These are phyloP conservation scores for Micromys minutus DNA, from an alignment of 2,113 vertebrate genomes.

Conservation along the genomic window DNA sequence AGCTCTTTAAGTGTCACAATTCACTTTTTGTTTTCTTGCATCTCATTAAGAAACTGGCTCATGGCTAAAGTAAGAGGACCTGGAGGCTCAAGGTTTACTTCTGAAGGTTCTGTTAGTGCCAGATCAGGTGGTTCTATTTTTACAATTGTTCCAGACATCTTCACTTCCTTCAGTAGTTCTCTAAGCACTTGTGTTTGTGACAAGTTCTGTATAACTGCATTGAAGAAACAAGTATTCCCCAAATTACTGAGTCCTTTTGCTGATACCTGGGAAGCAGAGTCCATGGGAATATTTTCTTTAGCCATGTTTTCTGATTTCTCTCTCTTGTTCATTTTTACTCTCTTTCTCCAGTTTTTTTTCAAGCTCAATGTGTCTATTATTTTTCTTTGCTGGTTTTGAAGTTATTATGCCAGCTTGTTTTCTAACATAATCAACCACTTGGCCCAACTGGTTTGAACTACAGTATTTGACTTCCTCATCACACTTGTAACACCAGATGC, in stretches of 20 bases:
- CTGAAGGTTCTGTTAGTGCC: slow-evolving; percentile 84
- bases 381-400: slow-evolving; percentile 76
- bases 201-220: slow-evolving; percentile 97
- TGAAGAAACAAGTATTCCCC: slow-evolving; percentile 99
- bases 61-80: slow-evolving; percentile 94
- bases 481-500: slow-evolving; percentile 96
- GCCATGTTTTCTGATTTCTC: slow-evolving; percentile 80
- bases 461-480: slow-evolving; percentile 92
- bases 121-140: slow-evolving; percentile 87
- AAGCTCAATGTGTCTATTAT: slow-evolving; percentile 82
- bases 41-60: slow-evolving; percentile 94
- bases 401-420: slow-evolving; percentile 86
- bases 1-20: slow-evolving; percentile 94
- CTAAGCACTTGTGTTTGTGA: slow-evolving; percentile 94
- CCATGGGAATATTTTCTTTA: slow-evolving; percentile 79
- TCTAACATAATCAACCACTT: slow-evolving; percentile 91
- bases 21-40: slow-evolving; percentile 92
- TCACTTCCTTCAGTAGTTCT: slow-evolving; percentile 90
- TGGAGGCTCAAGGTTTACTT: slow-evolving; percentile 89
- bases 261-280: slow-evolving; percentile 76
- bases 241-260: slow-evolving; percentile 97
- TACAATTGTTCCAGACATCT: slow-evolving; percentile 87
- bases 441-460: slow-evolving; percentile 90
- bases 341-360: slow-evolving; percentile 88
- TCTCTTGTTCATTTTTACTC: slow-evolving; percentile 85